A percentile compares a stretch with the other conserved stretches of the same genome.
phyloP scores from a whole-genome alignment of 1,140 invertebrate genomes.

The Pseudachorutes palmiensis region DNA sequence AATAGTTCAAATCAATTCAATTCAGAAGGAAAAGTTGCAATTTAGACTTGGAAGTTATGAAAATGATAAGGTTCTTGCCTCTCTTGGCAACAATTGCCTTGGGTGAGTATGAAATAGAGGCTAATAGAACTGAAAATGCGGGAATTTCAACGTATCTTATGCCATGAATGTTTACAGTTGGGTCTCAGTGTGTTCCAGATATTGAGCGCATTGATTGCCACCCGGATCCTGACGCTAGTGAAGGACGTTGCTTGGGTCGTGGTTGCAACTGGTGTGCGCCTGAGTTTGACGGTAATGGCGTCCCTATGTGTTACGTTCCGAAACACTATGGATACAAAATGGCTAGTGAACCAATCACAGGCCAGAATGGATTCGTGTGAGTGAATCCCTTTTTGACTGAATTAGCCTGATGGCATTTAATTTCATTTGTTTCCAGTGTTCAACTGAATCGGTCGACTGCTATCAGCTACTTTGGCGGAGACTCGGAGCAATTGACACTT shows the following conservation, averaged over 20 bases:
- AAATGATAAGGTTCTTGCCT: too few relatives aligned
- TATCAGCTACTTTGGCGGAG: constrained; percentile 12
- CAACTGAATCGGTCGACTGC: background rate
- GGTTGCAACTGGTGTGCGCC: constrained; percentile 45
- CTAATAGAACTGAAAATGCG: too few relatives aligned
- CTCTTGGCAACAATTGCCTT: too few relatives aligned
- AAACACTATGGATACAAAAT: background rate
- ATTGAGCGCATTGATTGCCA: constrained; percentile 43
- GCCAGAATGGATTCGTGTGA: constrained; percentile 15
- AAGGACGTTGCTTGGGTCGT: constrained; percentile 41
- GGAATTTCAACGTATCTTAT: too few relatives aligned
- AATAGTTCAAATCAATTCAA: too few relatives aligned
- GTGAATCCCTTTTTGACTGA: background rate
- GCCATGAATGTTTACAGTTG: background rate
- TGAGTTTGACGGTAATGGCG: background rate
- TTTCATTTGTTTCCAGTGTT: constrained; percentile 15
- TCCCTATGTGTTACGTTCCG: constrained; percentile 19
- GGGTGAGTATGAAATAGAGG: too few relatives aligned
- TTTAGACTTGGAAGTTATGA: too few relatives aligned
- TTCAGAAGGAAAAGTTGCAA: too few relatives aligned
- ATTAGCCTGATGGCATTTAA: background rate
- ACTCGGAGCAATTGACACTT: background rate
- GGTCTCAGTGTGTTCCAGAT: constrained; percentile 13
- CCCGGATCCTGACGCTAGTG: constrained; percentile 40
- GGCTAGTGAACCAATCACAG: constrained; percentile 1